Evolutionary conservation across 2,888 invertebrate species (phyloP), one percentile per base, ranked within the genome.

Genomic region (Pilophorus perplexus): DNA sequence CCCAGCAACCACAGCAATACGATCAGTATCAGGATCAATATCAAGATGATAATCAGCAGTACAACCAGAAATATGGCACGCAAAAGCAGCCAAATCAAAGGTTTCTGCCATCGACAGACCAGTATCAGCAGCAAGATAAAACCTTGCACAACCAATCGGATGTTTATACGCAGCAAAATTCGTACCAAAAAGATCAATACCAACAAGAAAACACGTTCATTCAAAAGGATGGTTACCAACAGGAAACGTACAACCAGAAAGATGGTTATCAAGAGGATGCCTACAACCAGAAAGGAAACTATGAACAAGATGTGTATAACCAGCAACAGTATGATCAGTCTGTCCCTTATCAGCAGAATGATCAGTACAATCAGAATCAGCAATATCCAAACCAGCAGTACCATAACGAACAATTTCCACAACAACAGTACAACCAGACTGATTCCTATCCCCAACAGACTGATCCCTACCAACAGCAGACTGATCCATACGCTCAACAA

Each of bases 401-500:
- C 18, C 68, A 70, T 2, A 74, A 64, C 28, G 27, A 74, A 66
- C n/a, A 25, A 22, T 16, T 8, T 5, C 71, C 70, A 12, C 72
- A 74, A 16, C 52, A 48, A n/a, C 16, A 40, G 8, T 42, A 20
- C 25, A 16, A 59, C 23, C 40, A 57, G 23, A 73, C 74, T 18
- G 72, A 73, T 44, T 73, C 74, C 2, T 75, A 76, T 57, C 74
- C 72, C 3, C 74, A 72, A 5, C 72, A 75, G 5, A 76, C 74
- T 64, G 74, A 75, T 2, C 10, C 38, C 5, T 50, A 64, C 27
- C 52, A 64, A 37, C 38, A 40, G 27, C 52, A 50, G 8, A 52
- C 27, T 6, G 18, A 57, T 4, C 52, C 37, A 12, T 64, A 38
- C 18, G 12, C 14, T 8, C 64, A 64, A 27, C 10, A 64, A 25